Percentiles rank a stretch among this genome's conserved stretches.
Conservation (phyloP, 2,113 vertebrate genomes). For the Corythornis vintsioides region DNA sequence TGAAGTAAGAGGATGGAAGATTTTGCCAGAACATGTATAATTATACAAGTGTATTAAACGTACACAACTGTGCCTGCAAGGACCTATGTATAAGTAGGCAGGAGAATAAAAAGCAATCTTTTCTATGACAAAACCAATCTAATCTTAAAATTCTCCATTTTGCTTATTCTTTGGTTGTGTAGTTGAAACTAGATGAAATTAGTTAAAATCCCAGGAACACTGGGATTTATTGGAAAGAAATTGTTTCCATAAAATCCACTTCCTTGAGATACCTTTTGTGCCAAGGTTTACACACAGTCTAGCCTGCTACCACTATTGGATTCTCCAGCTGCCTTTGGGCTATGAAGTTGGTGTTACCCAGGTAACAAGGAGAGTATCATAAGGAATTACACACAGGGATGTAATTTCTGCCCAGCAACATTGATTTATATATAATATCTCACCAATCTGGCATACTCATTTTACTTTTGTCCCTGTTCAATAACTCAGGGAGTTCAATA, state of each 20-base stretch:
- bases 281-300: neutral
- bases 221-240: neutral
- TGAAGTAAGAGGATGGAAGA: neutral
- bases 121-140: neutral
- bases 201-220: neutral
- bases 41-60: neutral
- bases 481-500: neutral
- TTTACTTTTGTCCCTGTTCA: neutral
- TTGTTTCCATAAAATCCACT: neutral
- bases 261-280: neutral
- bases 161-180: neutral
- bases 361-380: neutral
- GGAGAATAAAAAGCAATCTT: neutral
- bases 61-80: too few relatives aligned
- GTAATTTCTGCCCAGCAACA: neutral
- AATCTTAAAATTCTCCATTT: neutral
- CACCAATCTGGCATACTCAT: neutral
- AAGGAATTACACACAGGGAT: neutral
- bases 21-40: neutral
- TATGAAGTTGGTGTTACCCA: neutral
- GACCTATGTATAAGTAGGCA: neutral
- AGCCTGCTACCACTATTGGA: neutral
- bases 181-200: neutral
- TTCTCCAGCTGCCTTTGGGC: neutral
- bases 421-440: slow-evolving; percentile 16